These are phyloP conservation scores for Chalcosyrphus nemorum DNA, from an alignment of 2,888 invertebrate species.

Conservation along the genomic window DNA sequence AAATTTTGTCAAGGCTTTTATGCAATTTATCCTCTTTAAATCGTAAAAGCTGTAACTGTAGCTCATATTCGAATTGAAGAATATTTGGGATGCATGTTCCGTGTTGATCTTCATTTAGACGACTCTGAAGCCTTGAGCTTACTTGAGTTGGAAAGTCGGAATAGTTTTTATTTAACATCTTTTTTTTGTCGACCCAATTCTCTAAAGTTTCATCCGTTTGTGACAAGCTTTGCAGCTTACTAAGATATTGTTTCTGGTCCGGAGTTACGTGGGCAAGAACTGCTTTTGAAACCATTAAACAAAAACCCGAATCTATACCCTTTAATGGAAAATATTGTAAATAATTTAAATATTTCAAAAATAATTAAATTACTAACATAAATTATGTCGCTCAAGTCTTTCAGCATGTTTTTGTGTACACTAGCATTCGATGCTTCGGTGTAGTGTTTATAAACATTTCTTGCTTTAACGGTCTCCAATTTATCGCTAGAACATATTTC, in stretches of 20 bases:
- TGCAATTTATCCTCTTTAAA: slow-evolving; percentile 40
- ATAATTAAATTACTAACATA: no score
- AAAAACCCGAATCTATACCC: slow-evolving; percentile 51
- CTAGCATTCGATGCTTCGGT: slow-evolving; percentile 16
- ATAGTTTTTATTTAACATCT: not conserved
- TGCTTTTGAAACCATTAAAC: slow-evolving; percentile 50
- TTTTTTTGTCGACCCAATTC: not conserved
- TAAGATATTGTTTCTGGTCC: slow-evolving; percentile 24
- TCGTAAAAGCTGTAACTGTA: slow-evolving; percentile 27
- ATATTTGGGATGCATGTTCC: slow-evolving; percentile 15
- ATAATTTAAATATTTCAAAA: not conserved
- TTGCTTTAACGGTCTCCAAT: slow-evolving; percentile 26
- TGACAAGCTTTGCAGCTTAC: slow-evolving; percentile 1
- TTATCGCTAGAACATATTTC: slow-evolving; percentile 19
- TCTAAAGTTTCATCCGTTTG: not conserved
- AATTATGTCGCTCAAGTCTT: slow-evolving; percentile 40
- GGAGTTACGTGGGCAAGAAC: slow-evolving; percentile 28
- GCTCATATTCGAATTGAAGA: slow-evolving; percentile 31
- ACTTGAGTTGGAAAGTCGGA: not conserved
- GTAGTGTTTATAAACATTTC: slow-evolving; percentile 43
- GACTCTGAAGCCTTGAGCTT: not conserved
- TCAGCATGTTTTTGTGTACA: slow-evolving; percentile 45
- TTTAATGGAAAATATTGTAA: not conserved
- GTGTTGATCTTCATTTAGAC: slow-evolving; percentile 1
- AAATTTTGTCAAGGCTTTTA: slow-evolving; percentile 37